Conservation (phyloP, 1,140 invertebrate species). For the Galleria mellonella region DNA sequence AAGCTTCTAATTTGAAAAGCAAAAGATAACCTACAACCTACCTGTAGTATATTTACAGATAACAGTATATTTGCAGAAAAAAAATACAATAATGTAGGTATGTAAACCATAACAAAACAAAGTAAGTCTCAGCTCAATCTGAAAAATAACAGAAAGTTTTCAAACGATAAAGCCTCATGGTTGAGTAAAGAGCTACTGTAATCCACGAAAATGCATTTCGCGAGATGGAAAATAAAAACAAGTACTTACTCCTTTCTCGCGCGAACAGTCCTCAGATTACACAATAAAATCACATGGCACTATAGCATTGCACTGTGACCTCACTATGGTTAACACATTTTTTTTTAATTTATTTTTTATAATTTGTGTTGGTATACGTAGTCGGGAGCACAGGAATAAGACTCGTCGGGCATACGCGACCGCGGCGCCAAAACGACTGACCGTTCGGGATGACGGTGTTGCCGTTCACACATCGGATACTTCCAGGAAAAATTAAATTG, state of each 20-base stretch:
- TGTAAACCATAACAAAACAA: too few species aligned
- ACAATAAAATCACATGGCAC: conserved; percentile 14
- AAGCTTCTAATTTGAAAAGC: too few species aligned
- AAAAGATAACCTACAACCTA: too few species aligned
- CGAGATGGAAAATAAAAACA: background rate
- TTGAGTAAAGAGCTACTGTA: background rate
- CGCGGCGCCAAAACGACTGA: conserved; percentile 28
- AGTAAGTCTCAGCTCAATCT: too few species aligned
- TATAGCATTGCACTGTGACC: background rate
- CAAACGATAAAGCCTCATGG: too few species aligned
- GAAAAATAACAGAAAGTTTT: too few species aligned
- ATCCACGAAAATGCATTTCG: background rate
- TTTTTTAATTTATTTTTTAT: conserved; percentile 9
- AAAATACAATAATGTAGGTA: too few species aligned
- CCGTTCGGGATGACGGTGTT: conserved; percentile 14
- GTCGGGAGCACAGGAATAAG: background rate
- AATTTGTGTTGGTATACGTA: conserved; percentile 7
- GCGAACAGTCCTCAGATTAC: conserved; percentile 4
- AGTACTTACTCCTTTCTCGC: conserved; percentile 5
- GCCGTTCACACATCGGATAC: background rate
- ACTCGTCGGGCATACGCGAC: conserved; percentile 9
- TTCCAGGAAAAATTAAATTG: background rate
- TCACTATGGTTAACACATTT: conserved; percentile 2
- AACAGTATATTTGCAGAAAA: too few species aligned
- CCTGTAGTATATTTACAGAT: too few species aligned